Evolutionary conservation across 2,113 vertebrate genomes (phyloP).

Genomic region (Anas platyrhynchos): DNA sequence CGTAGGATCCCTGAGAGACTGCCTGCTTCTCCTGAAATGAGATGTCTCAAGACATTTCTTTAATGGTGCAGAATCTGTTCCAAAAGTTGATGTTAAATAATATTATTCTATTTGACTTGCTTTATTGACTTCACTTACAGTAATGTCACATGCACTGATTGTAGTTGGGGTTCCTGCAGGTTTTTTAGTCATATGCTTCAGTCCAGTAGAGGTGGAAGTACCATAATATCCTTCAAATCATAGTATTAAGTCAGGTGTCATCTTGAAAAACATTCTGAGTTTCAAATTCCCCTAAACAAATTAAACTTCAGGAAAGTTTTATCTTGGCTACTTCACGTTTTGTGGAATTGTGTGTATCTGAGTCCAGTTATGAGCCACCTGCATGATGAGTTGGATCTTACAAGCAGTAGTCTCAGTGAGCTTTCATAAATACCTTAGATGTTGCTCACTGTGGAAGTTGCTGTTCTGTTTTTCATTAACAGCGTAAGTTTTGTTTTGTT

Average conservation of each 20-base stretch:
- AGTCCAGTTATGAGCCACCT: background rate
- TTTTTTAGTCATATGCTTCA: background rate
- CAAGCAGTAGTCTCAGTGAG: background rate
- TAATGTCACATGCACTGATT: background rate
- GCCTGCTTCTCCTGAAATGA: background rate
- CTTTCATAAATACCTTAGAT: background rate
- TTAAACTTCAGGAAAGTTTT: background rate
- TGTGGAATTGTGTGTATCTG: background rate
- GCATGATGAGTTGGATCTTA: accelerated
- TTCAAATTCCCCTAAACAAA: background rate
- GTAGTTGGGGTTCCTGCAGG: background rate
- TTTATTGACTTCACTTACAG: background rate
- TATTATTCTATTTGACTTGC: background rate
- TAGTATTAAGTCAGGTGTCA: background rate
- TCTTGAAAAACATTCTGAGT: background rate
- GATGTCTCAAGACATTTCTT: background rate
- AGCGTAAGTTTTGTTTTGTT: background rate
- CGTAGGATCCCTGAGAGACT: background rate
- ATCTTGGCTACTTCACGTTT: background rate
- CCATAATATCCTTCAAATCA: background rate
- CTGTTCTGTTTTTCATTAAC: background rate
- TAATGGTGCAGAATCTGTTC: background rate
- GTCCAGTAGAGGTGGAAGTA: background rate
- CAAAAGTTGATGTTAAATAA: background rate
- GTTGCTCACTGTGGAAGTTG: background rate